Evolutionary conservation across 2,113 vertebrate genomes (phyloP).

Genomic region (Axis porcinus): DNA sequence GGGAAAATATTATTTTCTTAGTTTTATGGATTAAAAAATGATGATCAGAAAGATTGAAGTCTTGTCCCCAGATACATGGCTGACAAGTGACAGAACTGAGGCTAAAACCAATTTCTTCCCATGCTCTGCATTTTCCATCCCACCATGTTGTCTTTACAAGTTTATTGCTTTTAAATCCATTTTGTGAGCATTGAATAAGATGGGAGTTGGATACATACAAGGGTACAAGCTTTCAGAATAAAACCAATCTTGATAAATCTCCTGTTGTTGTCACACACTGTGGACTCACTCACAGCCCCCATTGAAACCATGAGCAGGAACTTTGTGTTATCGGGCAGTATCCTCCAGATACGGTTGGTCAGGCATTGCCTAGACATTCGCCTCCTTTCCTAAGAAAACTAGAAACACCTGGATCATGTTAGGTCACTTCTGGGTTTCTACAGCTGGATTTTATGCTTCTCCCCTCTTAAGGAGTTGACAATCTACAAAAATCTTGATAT

Average conservation of each 20-base stretch:
- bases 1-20: neutral
- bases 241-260: conserved; percentile 3
- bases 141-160: neutral
- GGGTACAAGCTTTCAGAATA: conserved; percentile 11
- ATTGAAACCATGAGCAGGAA: neutral
- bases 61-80: neutral
- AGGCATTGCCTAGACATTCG: neutral
- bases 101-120: neutral
- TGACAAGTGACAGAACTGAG: neutral
- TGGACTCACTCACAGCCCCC: neutral
- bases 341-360: neutral
- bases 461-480: conserved; percentile 69
- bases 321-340: neutral
- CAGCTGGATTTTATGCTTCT: conserved; percentile 71
- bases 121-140: neutral
- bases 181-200: neutral
- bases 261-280: neutral
- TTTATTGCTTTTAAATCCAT: neutral
- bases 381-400: conserved; percentile 55
- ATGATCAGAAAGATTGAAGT: conserved; percentile 17
- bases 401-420: conserved; percentile 67
- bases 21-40: neutral
- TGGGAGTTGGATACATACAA: neutral
- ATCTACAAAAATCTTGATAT: conserved; percentile 65
- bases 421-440: conserved; percentile 61